Percentiles rank a stretch among this genome's conserved stretches.
Conservation (phyloP, 1,140 invertebrate species). For the Drosophila novamexicana region DNA sequence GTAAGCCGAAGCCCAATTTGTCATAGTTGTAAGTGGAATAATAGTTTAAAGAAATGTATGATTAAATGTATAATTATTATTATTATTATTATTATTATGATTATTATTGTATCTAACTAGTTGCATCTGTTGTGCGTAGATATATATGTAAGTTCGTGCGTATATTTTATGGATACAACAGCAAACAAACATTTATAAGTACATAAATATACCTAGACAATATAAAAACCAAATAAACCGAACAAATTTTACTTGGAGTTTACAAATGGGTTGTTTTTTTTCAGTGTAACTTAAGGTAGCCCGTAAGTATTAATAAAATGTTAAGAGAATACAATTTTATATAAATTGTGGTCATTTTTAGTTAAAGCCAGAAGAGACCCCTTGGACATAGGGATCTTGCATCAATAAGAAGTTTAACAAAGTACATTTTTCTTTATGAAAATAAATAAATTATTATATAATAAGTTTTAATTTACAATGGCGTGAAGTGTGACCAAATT, state of each 20-base stretch:
- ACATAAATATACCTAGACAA: constrained; percentile 63
- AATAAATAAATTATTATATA: too few species aligned
- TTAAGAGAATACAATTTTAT: too few species aligned
- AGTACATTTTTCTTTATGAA: too few species aligned
- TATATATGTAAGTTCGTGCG: constrained; percentile 67
- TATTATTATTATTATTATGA: constrained; percentile 41
- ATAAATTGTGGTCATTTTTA: too few species aligned
- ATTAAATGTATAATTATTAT: constrained; percentile 39
- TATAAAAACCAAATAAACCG: constrained; percentile 63
- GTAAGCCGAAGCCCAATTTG: constrained; percentile 53
- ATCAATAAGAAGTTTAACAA: too few species aligned
- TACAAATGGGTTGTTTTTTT: background rate
- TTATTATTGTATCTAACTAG: constrained; percentile 53
- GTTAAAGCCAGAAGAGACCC: too few species aligned
- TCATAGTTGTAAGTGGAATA: constrained; percentile 64
- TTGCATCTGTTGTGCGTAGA: constrained; percentile 75
- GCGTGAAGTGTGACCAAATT: too few species aligned
- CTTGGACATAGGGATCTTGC: too few species aligned
- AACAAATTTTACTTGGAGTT: constrained; percentile 46
- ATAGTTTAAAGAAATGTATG: constrained; percentile 28
- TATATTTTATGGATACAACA: constrained; percentile 71
- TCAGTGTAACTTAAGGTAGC: background rate
- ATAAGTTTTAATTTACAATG: too few species aligned
- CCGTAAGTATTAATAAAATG: too few species aligned
- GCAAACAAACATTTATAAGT: constrained; percentile 39